Conservation (phyloP, 2,797 vertebrate species). For the Knipowitschia caucasica region DNA sequence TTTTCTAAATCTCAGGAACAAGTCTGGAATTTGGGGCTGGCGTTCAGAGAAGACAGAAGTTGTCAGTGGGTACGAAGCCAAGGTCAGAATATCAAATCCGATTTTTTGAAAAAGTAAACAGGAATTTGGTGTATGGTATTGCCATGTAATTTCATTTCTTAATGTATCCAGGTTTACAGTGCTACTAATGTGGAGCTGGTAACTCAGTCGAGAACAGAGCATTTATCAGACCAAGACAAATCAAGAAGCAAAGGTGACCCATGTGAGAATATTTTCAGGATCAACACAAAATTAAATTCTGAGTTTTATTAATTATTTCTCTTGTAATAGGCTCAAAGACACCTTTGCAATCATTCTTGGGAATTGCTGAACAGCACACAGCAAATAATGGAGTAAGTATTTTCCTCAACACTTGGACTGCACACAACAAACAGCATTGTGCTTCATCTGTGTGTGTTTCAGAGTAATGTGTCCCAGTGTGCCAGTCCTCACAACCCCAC, state of each 20-base stretch:
- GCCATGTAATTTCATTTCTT: neutral
- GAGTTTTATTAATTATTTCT: neutral
- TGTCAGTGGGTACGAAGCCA: slow-evolving; percentile 93
- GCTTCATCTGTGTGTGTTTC: slow-evolving; percentile 24
- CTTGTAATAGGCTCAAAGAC: slow-evolving; percentile 83
- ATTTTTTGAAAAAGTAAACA: neutral
- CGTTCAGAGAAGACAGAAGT: slow-evolving; percentile 92
- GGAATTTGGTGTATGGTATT: neutral
- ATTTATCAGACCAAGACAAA: slow-evolving; percentile 96
- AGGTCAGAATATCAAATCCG: slow-evolving; percentile 66
- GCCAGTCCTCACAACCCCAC: slow-evolving; percentile 94
- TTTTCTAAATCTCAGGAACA: slow-evolving; percentile 77
- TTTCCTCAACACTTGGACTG: neutral
- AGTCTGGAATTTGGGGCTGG: slow-evolving; percentile 97
- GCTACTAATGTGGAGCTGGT: slow-evolving; percentile 94
- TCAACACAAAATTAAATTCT: neutral
- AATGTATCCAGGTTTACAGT: slow-evolving; percentile 85
- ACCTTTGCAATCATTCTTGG: slow-evolving; percentile 94
- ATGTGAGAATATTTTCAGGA: neutral
- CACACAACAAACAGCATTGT: slow-evolving; percentile 2
- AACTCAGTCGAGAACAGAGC: slow-evolving; percentile 92
- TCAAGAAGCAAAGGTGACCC: slow-evolving; percentile 87
- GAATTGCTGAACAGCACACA: slow-evolving; percentile 91
- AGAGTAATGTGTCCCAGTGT: slow-evolving; percentile 88
- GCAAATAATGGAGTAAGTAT: slow-evolving; percentile 86